Evolutionary conservation across 2,797 vertebrate genomes (phyloP).

Genomic region (Protonibea diacanthus): DNA sequence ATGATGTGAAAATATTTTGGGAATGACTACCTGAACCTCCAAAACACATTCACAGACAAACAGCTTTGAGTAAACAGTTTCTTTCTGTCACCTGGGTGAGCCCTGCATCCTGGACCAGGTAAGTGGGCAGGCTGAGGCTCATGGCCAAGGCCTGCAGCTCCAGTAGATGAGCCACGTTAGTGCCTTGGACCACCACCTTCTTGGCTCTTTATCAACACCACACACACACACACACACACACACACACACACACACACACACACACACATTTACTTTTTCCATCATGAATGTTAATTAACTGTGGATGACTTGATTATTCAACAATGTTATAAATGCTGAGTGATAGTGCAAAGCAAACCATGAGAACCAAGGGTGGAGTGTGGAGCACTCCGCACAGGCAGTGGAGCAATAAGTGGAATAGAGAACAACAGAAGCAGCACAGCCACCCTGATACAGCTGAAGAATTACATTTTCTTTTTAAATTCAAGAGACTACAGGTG

Average conservation of each 20-base stretch:
- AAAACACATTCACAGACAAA: not conserved
- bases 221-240: not conserved
- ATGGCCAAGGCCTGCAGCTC: constrained; percentile 89
- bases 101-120: constrained; percentile 89
- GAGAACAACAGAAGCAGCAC: not conserved
- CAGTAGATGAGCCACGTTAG: constrained; percentile 87
- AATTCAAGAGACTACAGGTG: no score
- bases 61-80: not conserved
- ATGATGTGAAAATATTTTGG: not conserved
- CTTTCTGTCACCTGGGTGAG: constrained; percentile 84
- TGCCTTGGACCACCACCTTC: constrained; percentile 90
- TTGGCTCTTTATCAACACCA: constrained; percentile 82
- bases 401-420: not conserved
- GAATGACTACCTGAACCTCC: not conserved
- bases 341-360: not conserved
- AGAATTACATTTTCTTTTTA: not conserved
- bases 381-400: not conserved
- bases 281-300: not conserved
- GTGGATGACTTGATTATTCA: not conserved
- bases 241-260: no score
- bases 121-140: constrained; percentile 88
- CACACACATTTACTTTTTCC: not conserved
- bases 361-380: not conserved
- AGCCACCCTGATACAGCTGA: not conserved
- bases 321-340: not conserved